Evolutionary conservation across 2,888 invertebrate genomes (phyloP).

Genomic region (Clostera curtula): DNA sequence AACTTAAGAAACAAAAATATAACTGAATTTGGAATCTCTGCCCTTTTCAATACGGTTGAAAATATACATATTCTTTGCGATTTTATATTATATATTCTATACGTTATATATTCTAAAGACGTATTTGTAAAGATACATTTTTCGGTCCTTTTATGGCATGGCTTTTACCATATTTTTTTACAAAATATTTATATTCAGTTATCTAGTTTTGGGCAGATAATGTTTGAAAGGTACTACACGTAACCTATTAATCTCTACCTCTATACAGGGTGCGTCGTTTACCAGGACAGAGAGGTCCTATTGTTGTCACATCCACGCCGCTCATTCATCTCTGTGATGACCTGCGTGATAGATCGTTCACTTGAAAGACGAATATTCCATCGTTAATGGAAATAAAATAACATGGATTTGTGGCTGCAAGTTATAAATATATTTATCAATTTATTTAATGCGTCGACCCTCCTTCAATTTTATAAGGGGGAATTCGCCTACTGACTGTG

Average conservation of each 20-base stretch:
- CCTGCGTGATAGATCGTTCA: constrained; percentile 38
- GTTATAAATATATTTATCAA: no score
- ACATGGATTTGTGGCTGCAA: constrained; percentile 5
- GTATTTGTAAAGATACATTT: no score
- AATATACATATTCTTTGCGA: no score
- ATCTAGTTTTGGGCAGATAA: constrained; percentile 14
- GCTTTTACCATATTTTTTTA: neutral
- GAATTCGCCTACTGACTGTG: no score
- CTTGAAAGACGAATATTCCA: constrained; percentile 27
- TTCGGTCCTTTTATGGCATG: no score
- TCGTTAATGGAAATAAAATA: constrained; percentile 7
- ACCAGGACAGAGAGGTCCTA: constrained; percentile 24
- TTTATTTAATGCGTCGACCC: no score
- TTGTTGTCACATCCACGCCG: constrained; percentile 41
- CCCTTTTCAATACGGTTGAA: no score
- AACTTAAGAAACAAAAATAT: no score
- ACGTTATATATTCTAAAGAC: no score
- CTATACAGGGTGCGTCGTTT: constrained; percentile 23
- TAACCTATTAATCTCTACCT: constrained; percentile 29
- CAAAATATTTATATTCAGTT: neutral
- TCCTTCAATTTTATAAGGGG: no score
- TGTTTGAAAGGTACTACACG: constrained; percentile 14
- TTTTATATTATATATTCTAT: no score
- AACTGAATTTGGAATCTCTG: no score
- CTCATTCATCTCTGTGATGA: constrained; percentile 37